A percentile compares a stretch with the other conserved stretches of the same genome.
Evolutionary conservation across 2,797 vertebrate genomes (phyloP).

Genomic region (Scarus forsteni): DNA sequence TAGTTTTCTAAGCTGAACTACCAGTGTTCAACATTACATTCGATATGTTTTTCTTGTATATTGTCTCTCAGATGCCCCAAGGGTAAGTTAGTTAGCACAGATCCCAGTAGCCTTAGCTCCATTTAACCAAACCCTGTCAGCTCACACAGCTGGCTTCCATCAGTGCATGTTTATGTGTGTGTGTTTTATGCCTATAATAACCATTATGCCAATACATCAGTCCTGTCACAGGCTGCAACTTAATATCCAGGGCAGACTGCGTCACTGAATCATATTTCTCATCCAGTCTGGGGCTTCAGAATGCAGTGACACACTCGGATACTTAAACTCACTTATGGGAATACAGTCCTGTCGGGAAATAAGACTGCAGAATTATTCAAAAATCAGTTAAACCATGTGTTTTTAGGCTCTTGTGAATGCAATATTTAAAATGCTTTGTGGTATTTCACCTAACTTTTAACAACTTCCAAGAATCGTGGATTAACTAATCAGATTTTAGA

Average conservation of each 20-base stretch:
- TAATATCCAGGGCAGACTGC: conserved; percentile 46
- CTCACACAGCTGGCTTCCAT: conserved; percentile 69
- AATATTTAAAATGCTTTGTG: no score
- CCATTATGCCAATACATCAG: conserved; percentile 44
- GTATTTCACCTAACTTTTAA: no score
- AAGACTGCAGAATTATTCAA: conserved; percentile 13
- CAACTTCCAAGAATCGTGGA: no score
- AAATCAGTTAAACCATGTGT: neutral
- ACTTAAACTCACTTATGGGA: conserved; percentile 27
- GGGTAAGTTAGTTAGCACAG: conserved; percentile 19
- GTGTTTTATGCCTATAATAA: conserved; percentile 42
- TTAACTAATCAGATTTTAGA: no score
- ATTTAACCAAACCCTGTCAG: conserved; percentile 11
- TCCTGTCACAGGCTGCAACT: conserved; percentile 51
- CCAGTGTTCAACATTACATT: conserved; percentile 13
- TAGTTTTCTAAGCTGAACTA: conserved; percentile 9
- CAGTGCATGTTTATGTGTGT: conserved; percentile 26
- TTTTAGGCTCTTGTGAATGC: neutral
- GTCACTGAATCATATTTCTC: conserved; percentile 34
- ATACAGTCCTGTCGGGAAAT: conserved; percentile 20
- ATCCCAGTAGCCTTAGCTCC: conserved; percentile 17
- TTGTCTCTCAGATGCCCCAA: conserved; percentile 12
- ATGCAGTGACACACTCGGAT: conserved; percentile 26
- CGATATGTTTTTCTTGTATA: conserved; percentile 22
- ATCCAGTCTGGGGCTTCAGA: conserved; percentile 8